Base-by-base conservation (phyloP, 2,888 invertebrate genomes). In the Phytoseiulus persimilis region DNA sequence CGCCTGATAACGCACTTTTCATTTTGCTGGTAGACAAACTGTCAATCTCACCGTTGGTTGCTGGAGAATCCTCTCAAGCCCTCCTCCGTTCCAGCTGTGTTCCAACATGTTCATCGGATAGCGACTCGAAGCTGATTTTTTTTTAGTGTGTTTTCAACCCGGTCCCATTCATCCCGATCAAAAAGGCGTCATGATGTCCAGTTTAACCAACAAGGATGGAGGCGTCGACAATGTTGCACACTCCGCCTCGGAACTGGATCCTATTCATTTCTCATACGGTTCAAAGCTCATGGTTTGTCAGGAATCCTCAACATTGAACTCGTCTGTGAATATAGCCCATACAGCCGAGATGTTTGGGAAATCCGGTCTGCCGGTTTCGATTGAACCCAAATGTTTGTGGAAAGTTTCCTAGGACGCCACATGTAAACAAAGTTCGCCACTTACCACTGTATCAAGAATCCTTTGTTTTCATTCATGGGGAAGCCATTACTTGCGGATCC, bases 331-430 rank as follows among this genome's bases (percentile, higher is more conserved):
- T 23, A 32, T 87, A 33, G 87, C 87, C 32, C 32, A 87, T 6
- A 87, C 87, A 39, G 87, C 87, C 0, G 87, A 87, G 32, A 33
- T 87, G 3, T 87, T 87, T 33, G 87, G 87, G 11, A 87, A 45
- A 32, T 87, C 87, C 32, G 87, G 39, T 2, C 32, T 87, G 1
- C 87, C 87, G 0, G 45, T 45, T 39, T 87, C 87, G 6, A 87
- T 87, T 9, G 87, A 33, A 14, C 87, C 87, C 5, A 87, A 87
- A 87, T 32, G 87, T 87, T 87, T 2, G 32, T 32, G 28, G 9
- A 6, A 23, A 32, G 9, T 32, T 65, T 9, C 5, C 39, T 6
- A 9, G 3, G 39, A 39, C 39, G 3, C 39, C 5, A n/a, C n/a
- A 65, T 65, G 39, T 39, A 39, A 39, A 39, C 39, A 39, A 2